Evolutionary conservation across 2,113 vertebrate genomes (phyloP), one percentile per base, ranked within the genome.

Genomic region (Eulemur rufifrons): DNA sequence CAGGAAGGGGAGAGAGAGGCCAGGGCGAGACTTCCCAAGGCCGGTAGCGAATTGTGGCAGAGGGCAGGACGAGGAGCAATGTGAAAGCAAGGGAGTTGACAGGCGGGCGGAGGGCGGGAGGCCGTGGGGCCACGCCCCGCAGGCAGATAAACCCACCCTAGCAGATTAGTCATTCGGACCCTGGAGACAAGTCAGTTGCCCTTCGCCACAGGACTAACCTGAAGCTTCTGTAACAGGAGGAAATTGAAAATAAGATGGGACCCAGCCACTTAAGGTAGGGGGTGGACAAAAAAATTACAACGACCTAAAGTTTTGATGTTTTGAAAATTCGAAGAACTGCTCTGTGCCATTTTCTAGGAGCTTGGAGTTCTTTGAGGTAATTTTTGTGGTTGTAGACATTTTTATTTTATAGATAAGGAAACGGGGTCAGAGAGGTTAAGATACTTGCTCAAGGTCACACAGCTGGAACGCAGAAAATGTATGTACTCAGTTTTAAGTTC

Each of bases 121-220:
- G 69, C 14, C 45, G 63, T 69, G 76, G 80, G 18, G 76, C 47
- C 95, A 77, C 54, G 0, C 85, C 96, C 66, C 71, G 88, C 71
- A 86, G 81, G 42, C 82, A 66, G 97, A 96, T 96, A 91, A 21
- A 91, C 77, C 96, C 92, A 94, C 91, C 91, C 95, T 18, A 17
- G 15, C n/a, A 61, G 91, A 86, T 89, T 9, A 90, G 92, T 76
- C 86, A 23, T 0, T 77, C 73, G 39, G 63, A 52, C 74, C 52
- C 5, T 27, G 39, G 88, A 85, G 69, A 56, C 47, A 14, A 66
- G 47, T 63, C 50, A 10, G 0, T 47, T 32, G 78, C 54, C 29
- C 21, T 66, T 42, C 77, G 27, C 74, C 81, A 64, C 69, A 64
- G 74, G 52, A 4, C 92, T 78, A 54, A 78, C 32, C 86, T 5